A percentile compares a stretch with the other conserved stretches of the same genome.
Conservation (phyloP, 2,797 vertebrate genomes). For the Perodicticus potto region DNA sequence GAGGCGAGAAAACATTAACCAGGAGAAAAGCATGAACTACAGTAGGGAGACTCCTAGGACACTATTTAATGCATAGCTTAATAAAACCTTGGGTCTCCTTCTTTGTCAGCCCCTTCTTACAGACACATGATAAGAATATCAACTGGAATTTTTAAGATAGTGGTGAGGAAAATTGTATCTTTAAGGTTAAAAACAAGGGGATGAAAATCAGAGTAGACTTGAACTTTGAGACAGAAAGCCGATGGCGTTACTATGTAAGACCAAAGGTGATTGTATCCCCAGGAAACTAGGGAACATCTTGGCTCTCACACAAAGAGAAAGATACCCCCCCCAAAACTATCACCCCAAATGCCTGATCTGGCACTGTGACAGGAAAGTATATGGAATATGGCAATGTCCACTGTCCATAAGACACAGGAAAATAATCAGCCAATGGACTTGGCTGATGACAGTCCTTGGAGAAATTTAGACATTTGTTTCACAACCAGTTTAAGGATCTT, state of each 20-base stretch:
- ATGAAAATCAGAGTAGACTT: background rate
- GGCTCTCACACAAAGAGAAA: background rate
- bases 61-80: background rate
- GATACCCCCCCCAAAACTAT: no score
- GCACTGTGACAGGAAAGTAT: background rate
- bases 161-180: background rate
- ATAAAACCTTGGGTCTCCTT: background rate
- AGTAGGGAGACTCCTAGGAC: no score
- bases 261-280: background rate
- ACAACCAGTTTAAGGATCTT: background rate
- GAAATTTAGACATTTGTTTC: conserved; percentile 23
- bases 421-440: background rate
- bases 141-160: background rate
- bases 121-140: background rate
- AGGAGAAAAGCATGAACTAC: background rate
- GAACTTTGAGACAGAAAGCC: background rate
- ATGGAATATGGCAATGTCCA: background rate
- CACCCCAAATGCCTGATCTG: background rate
- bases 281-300: background rate
- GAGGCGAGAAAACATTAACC: background rate
- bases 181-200: background rate
- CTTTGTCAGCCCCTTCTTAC: background rate
- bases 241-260: background rate
- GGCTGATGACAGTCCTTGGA: background rate
- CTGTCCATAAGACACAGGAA: background rate